phyloP scores from a whole-genome alignment of 2,797 vertebrate species.

The Silurus lanzhouensis region DNA sequence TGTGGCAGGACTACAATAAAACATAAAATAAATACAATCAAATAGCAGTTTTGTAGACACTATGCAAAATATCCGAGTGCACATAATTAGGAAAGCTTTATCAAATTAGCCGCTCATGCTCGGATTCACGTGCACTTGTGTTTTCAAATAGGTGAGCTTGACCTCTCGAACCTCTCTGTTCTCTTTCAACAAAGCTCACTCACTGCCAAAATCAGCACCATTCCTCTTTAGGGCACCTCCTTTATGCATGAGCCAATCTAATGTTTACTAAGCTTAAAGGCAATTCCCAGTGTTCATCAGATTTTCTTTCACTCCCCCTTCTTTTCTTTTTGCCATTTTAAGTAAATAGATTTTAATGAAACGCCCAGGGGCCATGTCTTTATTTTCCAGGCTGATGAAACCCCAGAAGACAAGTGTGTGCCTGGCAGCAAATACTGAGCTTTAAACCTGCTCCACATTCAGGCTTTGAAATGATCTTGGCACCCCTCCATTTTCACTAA shows the following conservation, averaged over 20 bases:
- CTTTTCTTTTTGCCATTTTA: slow-evolving; percentile 63
- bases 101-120: neutral
- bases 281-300: slow-evolving; percentile 65
- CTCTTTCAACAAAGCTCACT: slow-evolving; percentile 39
- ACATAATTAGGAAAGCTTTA: slow-evolving; percentile 28
- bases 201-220: slow-evolving; percentile 54
- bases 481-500: slow-evolving; percentile 67
- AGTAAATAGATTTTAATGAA: slow-evolving; percentile 74
- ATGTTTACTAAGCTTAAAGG: slow-evolving; percentile 66
- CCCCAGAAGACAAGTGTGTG: slow-evolving; percentile 62
- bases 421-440: slow-evolving; percentile 71
- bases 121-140: slow-evolving; percentile 32
- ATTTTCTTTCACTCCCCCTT: slow-evolving; percentile 61
- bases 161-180: slow-evolving; percentile 41
- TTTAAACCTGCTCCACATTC: slow-evolving; percentile 69
- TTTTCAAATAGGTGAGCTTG: slow-evolving; percentile 50
- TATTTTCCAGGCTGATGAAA: slow-evolving; percentile 68
- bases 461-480: slow-evolving; percentile 74
- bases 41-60: neutral
- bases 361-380: slow-evolving; percentile 66
- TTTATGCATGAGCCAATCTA: slow-evolving; percentile 62
- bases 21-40: neutral
- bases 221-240: slow-evolving; percentile 60
- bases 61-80: slow-evolving; percentile 4
- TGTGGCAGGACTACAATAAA: neutral